Evolutionary conservation across 1,140 invertebrate species (phyloP).

Genomic region (Microvelia longipes): DNA sequence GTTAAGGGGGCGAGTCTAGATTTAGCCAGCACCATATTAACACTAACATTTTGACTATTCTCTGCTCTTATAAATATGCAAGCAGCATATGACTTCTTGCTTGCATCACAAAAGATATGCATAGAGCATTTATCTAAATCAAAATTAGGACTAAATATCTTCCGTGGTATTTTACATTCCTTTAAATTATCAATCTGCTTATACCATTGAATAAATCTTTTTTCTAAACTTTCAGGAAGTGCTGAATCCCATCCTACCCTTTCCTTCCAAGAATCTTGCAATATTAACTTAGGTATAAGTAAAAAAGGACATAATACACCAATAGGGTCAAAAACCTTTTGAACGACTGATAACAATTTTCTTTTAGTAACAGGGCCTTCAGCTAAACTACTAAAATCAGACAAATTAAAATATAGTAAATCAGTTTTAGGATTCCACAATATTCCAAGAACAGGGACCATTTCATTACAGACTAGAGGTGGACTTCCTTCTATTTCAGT

Average conservation of each 20-base stretch:
- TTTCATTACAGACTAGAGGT: too few relatives aligned
- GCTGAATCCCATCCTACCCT: neutral
- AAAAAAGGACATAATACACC: neutral
- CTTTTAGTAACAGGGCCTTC: neutral
- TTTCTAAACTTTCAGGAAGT: neutral
- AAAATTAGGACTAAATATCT: too few relatives aligned
- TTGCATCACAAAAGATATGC: neutral
- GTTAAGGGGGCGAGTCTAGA: neutral
- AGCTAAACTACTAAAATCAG: too few relatives aligned
- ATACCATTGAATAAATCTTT: neutral
- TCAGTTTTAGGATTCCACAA: too few relatives aligned
- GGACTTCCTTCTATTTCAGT: too few relatives aligned
- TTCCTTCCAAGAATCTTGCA: neutral
- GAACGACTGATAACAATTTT: neutral
- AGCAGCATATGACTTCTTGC: neutral
- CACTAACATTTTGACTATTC: neutral
- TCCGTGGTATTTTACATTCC: neutral
- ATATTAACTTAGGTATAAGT: neutral
- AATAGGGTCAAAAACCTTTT: neutral
- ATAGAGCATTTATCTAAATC: neutral
- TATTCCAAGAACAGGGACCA: too few relatives aligned
- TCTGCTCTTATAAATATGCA: neutral
- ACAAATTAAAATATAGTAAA: too few relatives aligned
- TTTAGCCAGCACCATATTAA: neutral
- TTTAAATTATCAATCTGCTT: neutral